phyloP scores from a whole-genome alignment of 2,888 invertebrate species.

The Scaptomyza caliginosa region DNA sequence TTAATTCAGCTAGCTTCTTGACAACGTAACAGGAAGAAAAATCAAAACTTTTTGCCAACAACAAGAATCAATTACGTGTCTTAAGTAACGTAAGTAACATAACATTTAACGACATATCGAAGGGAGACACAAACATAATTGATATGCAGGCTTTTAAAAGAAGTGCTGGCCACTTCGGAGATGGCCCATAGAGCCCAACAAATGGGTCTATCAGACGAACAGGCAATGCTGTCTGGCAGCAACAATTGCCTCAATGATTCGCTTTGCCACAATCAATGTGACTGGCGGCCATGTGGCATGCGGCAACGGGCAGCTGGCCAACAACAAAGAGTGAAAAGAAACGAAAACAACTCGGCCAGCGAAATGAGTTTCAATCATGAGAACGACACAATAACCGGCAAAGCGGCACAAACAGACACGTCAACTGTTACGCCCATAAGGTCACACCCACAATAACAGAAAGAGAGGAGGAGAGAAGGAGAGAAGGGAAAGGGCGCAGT shows the following conservation, averaged over 20 bases:
- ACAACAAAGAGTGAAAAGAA: conserved; percentile 3
- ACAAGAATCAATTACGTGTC: conserved; percentile 18
- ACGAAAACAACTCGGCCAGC: not conserved
- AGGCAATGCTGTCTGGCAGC: conserved; percentile 27
- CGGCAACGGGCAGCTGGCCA: conserved; percentile 30
- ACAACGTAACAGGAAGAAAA: too few species aligned
- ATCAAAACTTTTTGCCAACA: not conserved
- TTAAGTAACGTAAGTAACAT: conserved; percentile 31
- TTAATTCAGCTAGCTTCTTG: not conserved
- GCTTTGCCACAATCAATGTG: conserved; percentile 53
- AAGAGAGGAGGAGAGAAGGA: not conserved
- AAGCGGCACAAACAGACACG: conserved; percentile 15
- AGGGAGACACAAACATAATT: conserved; percentile 31
- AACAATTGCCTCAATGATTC: conserved; percentile 56
- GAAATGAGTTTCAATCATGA: conserved; percentile 75
- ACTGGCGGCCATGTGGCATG: conserved; percentile 41
- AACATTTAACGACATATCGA: conserved; percentile 22
- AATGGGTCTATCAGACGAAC: conserved; percentile 38
- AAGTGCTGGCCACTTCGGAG: conserved; percentile 44
- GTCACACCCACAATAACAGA: not conserved
- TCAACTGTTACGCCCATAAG: conserved; percentile 23
- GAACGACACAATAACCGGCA: conserved; percentile 62
- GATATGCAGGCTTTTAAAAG: conserved; percentile 33
- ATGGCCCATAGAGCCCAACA: conserved; percentile 30
- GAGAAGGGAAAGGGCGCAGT: conserved; percentile 6